Evolutionary conservation across 2,797 vertebrate species (phyloP), one percentile per base, ranked within the genome.

Genomic region (Poeciliopsis paucimaculata): DNA sequence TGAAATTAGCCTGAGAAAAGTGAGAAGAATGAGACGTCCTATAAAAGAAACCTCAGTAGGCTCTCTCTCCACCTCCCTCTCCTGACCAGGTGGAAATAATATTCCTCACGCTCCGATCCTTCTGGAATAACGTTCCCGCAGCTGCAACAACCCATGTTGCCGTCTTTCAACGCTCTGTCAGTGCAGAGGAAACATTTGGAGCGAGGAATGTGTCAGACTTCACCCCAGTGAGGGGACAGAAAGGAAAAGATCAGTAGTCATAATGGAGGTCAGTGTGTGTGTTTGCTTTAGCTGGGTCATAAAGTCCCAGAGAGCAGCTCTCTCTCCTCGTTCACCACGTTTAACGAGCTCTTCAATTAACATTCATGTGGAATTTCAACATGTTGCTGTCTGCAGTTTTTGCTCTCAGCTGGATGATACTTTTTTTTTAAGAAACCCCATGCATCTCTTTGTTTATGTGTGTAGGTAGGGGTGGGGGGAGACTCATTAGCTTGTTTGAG

Each of bases 401-500:
- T 86, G 73, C 79, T 80, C 72, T 85, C 93, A 95, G 93, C 93
- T 95, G 92, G 91, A 92, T 93, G 94, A 89, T 89, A 93, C 75
- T 43, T 45, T 39, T 34, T 73, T 53, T 78, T 82, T 78, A 43
- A 74, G 55, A 73, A 80, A 81, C 76, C 71, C 70, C 45, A 43
- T 49, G 43, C 46, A 47, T 28, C 4, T 46, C 28, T 47, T 72
- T 72, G 72, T 15, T 9, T 73, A 49, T 70, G 60, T 82, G 47
- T 64, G 6, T 73, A 46, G 57, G 49, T 75, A n/a, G 23, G 23
- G 8, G 23, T 55, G 28, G 57, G 26, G 51, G 51, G 60, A 73
- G 88, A 80, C 90, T 95, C 91, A 92, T 94, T 93, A 91, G 90
- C 92, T 92, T 93, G 93, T 93, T 94, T 90, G 89, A 92, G 81